Percentiles rank a stretch among this genome's conserved stretches.
Conservation (phyloP, 2,113 vertebrate species). For the Gallinago media region DNA sequence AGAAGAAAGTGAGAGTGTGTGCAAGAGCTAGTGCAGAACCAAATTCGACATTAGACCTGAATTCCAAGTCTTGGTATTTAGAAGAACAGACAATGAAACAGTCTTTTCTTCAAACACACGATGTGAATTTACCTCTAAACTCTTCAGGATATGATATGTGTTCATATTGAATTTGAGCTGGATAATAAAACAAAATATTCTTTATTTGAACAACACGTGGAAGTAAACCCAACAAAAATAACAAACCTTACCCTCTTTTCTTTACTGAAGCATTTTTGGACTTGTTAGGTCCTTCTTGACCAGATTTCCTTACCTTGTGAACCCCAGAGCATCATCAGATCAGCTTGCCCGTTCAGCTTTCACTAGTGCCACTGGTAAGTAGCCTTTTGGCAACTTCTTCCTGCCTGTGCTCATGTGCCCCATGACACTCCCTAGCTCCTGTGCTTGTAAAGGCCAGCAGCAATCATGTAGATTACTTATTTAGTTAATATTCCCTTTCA, state of each 20-base stretch:
- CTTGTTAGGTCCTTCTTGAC: neutral
- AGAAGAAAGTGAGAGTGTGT: neutral
- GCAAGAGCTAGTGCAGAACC: neutral
- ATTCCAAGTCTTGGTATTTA: neutral
- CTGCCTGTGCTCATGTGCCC: neutral
- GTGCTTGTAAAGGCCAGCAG: neutral
- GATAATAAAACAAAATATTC: neutral
- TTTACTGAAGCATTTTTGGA: neutral
- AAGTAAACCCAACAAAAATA: neutral
- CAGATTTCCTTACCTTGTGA: neutral
- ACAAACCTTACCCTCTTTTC: neutral
- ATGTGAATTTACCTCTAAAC: neutral
- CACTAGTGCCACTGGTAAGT: neutral
- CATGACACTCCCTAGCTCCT: neutral
- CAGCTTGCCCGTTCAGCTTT: accelerated
- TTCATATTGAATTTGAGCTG: neutral
- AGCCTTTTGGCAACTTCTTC: neutral
- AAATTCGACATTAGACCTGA: neutral
- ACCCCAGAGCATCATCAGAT: neutral
- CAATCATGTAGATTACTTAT: neutral
- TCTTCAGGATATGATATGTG: neutral
- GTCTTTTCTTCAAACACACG: neutral
- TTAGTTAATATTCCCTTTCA: neutral
- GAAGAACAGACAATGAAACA: neutral
- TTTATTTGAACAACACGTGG: neutral